A percentile compares a stretch with the other conserved stretches of the same genome.
Conservation (phyloP, 1,140 invertebrate species). For the Leptinotarsa undecemlineata region DNA sequence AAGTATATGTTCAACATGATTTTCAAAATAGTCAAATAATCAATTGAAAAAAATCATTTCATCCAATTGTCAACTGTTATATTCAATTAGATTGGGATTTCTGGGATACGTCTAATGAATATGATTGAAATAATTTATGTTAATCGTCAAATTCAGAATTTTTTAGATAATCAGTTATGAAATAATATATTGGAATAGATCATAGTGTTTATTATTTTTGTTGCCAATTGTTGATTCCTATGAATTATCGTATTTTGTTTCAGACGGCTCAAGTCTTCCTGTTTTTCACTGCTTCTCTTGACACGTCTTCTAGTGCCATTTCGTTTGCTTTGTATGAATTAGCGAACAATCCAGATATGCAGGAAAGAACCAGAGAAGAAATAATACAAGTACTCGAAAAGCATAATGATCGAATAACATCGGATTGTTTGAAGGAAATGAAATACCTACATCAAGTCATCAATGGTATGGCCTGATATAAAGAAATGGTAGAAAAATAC, state of each 20-base stretch:
- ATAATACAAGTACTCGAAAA: slow-evolving; percentile 53
- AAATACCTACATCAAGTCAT: slow-evolving; percentile 62
- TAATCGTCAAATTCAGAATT: no score
- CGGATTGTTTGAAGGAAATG: slow-evolving; percentile 57
- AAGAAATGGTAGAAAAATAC: no score
- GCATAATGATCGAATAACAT: slow-evolving; percentile 52
- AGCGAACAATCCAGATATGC: slow-evolving; percentile 56
- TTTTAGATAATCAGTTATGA: no score
- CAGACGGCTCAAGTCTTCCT: slow-evolving; percentile 27
- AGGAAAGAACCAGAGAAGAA: slow-evolving; percentile 56
- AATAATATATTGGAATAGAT: no score
- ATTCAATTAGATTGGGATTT: no score
- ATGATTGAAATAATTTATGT: no score
- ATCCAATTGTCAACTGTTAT: no score
- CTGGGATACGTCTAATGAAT: no score
- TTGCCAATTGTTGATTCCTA: background rate
- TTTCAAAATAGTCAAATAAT: no score
- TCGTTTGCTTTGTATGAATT: slow-evolving; percentile 58
- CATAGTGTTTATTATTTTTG: no score
- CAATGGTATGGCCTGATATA: slow-evolving; percentile 53
- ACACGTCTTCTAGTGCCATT: slow-evolving; percentile 56
- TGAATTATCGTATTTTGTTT: background rate
- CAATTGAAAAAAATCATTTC: no score
- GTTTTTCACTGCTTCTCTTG: slow-evolving; percentile 57
- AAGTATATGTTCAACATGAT: no score